Evolutionary conservation across 2,797 vertebrate species (phyloP), one percentile per base, ranked within the genome.

Genomic region (Tenualosa ilisha): DNA sequence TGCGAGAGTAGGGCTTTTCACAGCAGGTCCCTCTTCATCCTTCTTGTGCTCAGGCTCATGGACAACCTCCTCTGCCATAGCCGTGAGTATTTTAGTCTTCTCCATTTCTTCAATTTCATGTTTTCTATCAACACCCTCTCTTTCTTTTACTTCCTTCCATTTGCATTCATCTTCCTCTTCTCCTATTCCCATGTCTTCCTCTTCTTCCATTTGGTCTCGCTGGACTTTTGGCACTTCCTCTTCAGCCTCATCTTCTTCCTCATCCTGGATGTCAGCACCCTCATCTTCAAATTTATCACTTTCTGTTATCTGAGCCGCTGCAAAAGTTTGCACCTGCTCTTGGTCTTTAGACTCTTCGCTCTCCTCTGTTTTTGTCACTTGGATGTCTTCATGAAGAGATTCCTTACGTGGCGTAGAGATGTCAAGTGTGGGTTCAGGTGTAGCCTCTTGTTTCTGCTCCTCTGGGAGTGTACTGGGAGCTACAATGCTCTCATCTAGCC

Each of bases 1-100:
- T 89, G 98, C 97, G 84, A 97, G 90, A 89, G 97, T 97, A 26
- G 97, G 97, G 90, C 98, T 98, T 91, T 97, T 96, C 88, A 97
- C 92, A 24, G 93, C 95, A 82, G 96, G 95, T 81, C 95, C 96
- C 82, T 95, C 95, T 83, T 95, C 95, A 75, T 89, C 91, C 26
- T 93, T 94, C 65, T 94, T 94, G 81, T 89, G 87, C 84, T 88
- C 86, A 90, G 83, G 59, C 84, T 91, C 94, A 85, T 95, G 95
- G 13, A 86, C 87, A 61, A 59, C 83, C 43, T 90, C 93, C 90
- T 92, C 92, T 86, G 65, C 82, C 40, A 84, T 87, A 6, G 92
- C 86, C 31, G 86, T 83, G 40, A 91, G 88, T 65, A 88, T 91
- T 87, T 94, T 93, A 22, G 86, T 88, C 90, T 93, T 96, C 88